phyloP scores from a whole-genome alignment of 2,888 invertebrate genomes.

The Leptinotarsa peninsularis region DNA sequence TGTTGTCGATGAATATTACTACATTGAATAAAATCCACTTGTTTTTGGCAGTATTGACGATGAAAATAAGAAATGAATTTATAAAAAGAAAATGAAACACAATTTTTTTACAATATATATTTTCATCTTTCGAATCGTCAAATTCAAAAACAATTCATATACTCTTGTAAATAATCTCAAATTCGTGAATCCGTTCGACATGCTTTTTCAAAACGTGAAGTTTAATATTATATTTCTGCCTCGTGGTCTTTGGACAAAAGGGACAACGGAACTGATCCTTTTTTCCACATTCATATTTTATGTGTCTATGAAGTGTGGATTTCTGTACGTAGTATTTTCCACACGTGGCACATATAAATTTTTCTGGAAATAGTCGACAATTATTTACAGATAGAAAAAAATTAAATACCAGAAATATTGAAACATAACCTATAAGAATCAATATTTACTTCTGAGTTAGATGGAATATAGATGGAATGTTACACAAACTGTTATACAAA shows the following conservation, averaged over 20 bases:
- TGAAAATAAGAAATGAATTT: too few species aligned
- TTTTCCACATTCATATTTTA: constrained; percentile 50
- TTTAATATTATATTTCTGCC: constrained; percentile 51
- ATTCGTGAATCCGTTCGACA: constrained; percentile 39
- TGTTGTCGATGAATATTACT: too few species aligned
- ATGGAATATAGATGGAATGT: too few species aligned
- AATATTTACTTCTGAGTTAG: too few species aligned
- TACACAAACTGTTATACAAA: too few species aligned
- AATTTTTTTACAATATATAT: not conserved
- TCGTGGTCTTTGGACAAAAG: constrained; percentile 43
- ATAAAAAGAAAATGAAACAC: not conserved
- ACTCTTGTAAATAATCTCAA: constrained; percentile 32
- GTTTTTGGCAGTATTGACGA: too few species aligned
- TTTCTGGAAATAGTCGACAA: constrained; percentile 22
- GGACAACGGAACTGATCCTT: constrained; percentile 46
- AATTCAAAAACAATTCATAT: constrained; percentile 15
- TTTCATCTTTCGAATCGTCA: not conserved
- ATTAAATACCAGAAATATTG: too few species aligned
- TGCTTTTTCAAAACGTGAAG: constrained; percentile 47
- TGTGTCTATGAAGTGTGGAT: constrained; percentile 48
- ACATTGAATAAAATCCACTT: too few species aligned
- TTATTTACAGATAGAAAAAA: not conserved
- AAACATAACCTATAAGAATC: too few species aligned
- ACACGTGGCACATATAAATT: constrained; percentile 71
- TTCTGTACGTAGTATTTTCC: constrained; percentile 82